Conservation (phyloP, 2,797 vertebrate genomes). For the Lacerta agilis region DNA sequence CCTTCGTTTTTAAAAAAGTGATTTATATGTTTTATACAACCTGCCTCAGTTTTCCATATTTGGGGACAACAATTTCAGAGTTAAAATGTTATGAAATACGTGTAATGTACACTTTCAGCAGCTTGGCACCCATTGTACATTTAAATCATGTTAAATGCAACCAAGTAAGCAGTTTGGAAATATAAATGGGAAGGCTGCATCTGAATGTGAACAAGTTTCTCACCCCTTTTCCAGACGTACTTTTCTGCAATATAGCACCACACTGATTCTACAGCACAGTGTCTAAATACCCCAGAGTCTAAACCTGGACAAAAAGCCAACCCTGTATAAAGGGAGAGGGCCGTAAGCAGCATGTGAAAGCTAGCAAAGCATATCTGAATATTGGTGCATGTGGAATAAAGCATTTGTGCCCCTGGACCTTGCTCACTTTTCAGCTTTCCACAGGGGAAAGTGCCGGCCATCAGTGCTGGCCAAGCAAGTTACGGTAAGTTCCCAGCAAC, state of each 20-base stretch:
- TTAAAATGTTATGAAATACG: constrained; percentile 18
- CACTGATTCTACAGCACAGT: constrained; percentile 6
- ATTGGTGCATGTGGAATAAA: constrained; percentile 1
- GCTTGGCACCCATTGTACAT: background rate
- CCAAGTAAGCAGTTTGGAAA: constrained; percentile 12
- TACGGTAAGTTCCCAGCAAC: background rate
- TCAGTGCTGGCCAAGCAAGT: background rate
- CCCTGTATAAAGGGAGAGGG: background rate
- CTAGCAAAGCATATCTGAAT: constrained; percentile 24
- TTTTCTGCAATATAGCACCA: background rate
- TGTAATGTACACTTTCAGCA: background rate
- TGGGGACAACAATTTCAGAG: background rate
- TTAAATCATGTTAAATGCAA: constrained; percentile 24
- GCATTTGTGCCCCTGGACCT: constrained; percentile 1
- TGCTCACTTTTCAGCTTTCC: constrained; percentile 6
- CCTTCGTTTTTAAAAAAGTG: background rate
- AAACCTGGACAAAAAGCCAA: background rate
- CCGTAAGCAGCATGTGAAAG: background rate
- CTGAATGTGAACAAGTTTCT: constrained; percentile 13
- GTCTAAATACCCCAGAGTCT: constrained; percentile 14
- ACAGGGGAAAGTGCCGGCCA: background rate
- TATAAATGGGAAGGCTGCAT: background rate
- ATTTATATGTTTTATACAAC: background rate
- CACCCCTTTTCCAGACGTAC: background rate
- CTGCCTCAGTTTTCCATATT: background rate